phyloP scores from a whole-genome alignment of 2,888 invertebrate genomes.

The Ellobium chinense region DNA sequence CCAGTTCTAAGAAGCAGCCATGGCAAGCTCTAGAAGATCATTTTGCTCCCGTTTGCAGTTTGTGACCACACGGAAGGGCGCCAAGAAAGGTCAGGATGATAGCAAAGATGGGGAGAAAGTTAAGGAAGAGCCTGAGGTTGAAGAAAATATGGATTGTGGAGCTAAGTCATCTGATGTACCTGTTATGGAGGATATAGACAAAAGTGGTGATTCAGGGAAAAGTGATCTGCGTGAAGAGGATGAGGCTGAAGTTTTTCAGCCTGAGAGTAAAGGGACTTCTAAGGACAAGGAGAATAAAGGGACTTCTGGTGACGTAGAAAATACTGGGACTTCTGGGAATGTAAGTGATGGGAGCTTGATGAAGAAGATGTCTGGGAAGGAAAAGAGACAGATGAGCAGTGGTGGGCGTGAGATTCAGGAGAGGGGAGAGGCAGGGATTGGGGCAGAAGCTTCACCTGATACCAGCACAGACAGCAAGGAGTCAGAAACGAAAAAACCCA shows the following conservation, averaged over 20 bases:
- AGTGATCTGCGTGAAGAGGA: neutral
- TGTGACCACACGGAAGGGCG: neutral
- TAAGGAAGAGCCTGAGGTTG: neutral
- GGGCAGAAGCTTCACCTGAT: neutral
- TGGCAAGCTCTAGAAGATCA: slow-evolving; percentile 28
- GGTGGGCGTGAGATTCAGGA: neutral
- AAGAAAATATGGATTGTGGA: neutral
- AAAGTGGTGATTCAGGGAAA: neutral
- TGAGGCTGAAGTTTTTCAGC: neutral
- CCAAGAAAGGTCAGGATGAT: neutral
- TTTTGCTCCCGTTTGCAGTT: slow-evolving; percentile 21
- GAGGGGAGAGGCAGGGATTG: neutral
- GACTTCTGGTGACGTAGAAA: neutral
- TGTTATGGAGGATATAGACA: neutral
- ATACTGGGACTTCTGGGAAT: neutral
- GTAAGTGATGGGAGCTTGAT: no score
- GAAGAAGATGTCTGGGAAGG: neutral
- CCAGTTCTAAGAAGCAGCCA: neutral
- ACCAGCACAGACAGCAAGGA: neutral
- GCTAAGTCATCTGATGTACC: neutral
- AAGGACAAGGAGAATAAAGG: neutral
- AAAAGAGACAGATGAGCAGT: neutral
- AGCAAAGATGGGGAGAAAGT: slow-evolving; percentile 9
- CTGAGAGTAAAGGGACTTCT: neutral
- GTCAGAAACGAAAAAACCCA: neutral